phyloP scores from a whole-genome alignment of 2,888 invertebrate species.

The Pandemis heparana region DNA sequence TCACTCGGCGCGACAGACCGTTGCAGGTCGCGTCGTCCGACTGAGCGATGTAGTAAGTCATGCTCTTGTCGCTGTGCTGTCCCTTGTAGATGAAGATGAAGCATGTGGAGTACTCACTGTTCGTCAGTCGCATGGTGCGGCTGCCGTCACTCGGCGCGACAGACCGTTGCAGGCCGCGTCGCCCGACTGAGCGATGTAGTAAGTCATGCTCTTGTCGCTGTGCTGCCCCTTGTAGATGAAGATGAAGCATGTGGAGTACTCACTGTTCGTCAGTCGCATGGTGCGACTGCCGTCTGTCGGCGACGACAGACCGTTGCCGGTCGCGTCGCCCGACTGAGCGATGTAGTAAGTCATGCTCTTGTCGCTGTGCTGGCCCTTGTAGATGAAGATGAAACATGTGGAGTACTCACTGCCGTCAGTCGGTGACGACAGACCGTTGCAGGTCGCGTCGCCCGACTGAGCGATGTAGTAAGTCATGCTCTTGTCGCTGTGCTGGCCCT shows the following conservation, averaged over 20 bases:
- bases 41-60: conserved; percentile 89
- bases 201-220: conserved; percentile 80
- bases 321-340: conserved; percentile 92
- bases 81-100: conserved; percentile 93
- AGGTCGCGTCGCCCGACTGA: conserved; percentile 92
- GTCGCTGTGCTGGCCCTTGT: conserved; percentile 85
- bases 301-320: conserved; percentile 91
- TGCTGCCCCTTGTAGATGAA: conserved; percentile 89
- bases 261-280: conserved; percentile 92
- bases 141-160: conserved; percentile 91
- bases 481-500: conserved; percentile 81
- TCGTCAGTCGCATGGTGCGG: conserved; percentile 91
- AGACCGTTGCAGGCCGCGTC: conserved; percentile 93
- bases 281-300: conserved; percentile 92
- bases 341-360: conserved; percentile 87
- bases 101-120: conserved; percentile 89
- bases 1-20: conserved; percentile 90
- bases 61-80: conserved; percentile 75
- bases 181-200: conserved; percentile 90
- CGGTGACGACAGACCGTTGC: conserved; percentile 90
- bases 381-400: conserved; percentile 91
- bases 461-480: conserved; percentile 88
- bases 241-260: conserved; percentile 45
- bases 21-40: conserved; percentile 93
- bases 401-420: conserved; percentile 89